phyloP scores from a whole-genome alignment of 2,888 invertebrate genomes.

The Sphaerophoria rueppellii region DNA sequence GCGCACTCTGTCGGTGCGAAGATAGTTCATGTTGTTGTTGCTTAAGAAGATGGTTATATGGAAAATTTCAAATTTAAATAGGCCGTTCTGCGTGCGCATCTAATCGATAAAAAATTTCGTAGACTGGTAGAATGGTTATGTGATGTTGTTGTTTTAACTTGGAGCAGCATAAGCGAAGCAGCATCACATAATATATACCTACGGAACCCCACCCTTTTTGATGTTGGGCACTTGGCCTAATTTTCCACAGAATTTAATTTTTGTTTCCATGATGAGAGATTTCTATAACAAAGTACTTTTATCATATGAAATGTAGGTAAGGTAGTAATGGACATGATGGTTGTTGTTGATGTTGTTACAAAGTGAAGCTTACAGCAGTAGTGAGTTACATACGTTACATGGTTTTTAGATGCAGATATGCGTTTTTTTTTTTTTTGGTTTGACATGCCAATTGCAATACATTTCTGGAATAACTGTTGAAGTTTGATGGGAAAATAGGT shows the following conservation, averaged over 20 bases:
- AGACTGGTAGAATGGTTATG: slow-evolving; percentile 44
- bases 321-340: slow-evolving; percentile 31
- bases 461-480: too few relatives aligned
- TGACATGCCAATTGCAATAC: too few relatives aligned
- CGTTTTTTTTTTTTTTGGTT: too few relatives aligned
- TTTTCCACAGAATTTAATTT: slow-evolving; percentile 62
- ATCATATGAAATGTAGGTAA: too few relatives aligned
- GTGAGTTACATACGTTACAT: slow-evolving; percentile 33
- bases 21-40: slow-evolving; percentile 20
- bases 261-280: slow-evolving; percentile 49
- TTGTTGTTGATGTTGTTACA: slow-evolving; percentile 7
- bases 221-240: slow-evolving; percentile 65
- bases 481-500: too few relatives aligned
- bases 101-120: slow-evolving; percentile 72
- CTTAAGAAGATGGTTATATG: slow-evolving; percentile 8
- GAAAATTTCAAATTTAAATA: slow-evolving; percentile 70
- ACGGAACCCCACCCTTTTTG: slow-evolving; percentile 68
- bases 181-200: background rate
- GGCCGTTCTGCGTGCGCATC: slow-evolving; percentile 74
- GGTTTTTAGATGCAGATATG: too few relatives aligned
- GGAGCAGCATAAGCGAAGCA: slow-evolving; percentile 25
- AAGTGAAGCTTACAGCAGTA: slow-evolving; percentile 55
- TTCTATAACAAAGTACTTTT: background rate
- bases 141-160: slow-evolving; percentile 7
- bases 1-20: slow-evolving; percentile 5